phyloP scores from a whole-genome alignment of 2,797 vertebrate genomes.

The Rhabdomys pumilio region DNA sequence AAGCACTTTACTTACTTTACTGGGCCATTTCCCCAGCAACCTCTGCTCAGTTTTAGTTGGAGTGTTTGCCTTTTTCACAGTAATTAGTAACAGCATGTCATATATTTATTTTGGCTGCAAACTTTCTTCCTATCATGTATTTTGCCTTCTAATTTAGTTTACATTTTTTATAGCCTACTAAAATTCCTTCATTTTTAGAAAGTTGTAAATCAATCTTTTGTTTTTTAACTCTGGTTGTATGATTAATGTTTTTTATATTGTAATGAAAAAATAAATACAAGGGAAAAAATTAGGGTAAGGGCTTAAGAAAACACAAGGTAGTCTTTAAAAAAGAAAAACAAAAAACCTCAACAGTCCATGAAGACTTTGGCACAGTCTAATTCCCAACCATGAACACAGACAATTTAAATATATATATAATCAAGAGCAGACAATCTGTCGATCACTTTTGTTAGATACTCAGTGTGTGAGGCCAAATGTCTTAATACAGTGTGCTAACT shows the following conservation, averaged over 20 bases:
- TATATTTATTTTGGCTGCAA: slow-evolving; percentile 5
- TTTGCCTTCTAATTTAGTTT: slow-evolving; percentile 65
- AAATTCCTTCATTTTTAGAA: slow-evolving; percentile 30
- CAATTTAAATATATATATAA: slow-evolving; percentile 24
- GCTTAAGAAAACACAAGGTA: slow-evolving; percentile 31
- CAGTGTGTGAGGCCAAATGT: neutral
- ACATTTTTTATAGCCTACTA: slow-evolving; percentile 35
- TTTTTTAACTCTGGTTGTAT: slow-evolving; percentile 27
- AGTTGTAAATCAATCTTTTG: slow-evolving; percentile 54
- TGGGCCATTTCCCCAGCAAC: neutral
- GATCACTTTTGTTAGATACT: neutral
- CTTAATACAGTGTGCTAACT: neutral
- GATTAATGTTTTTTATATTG: slow-evolving; percentile 17
- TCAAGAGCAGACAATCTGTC: neutral
- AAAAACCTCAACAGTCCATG: neutral
- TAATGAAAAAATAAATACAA: slow-evolving; percentile 46
- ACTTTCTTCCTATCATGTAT: slow-evolving; percentile 37
- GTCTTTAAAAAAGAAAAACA: neutral
- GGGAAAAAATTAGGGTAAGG: neutral
- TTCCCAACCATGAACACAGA: neutral
- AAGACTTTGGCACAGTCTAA: neutral
- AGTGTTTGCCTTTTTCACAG: neutral
- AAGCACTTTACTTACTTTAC: neutral
- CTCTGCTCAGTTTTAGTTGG: neutral
- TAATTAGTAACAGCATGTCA: neutral